Evolutionary conservation across 2,797 vertebrate genomes (phyloP), one percentile per base, ranked within the genome.

Genomic region (Crotalus adamanteus): DNA sequence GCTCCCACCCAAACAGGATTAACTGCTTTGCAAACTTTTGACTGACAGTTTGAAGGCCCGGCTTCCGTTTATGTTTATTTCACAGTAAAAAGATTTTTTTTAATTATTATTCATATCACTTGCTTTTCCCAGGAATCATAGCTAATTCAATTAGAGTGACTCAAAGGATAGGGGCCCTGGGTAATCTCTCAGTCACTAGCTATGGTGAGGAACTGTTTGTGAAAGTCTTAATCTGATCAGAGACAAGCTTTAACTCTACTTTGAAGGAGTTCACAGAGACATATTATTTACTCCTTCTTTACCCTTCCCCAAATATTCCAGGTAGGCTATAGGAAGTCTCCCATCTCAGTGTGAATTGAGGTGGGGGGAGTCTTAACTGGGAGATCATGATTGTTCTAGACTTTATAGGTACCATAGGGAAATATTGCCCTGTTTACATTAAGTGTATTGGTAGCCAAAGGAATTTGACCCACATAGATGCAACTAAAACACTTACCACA

Each of bases 21-120:
- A 97, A 98, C 86, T 55, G 97, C 98, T 98, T 97, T 97, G 97
- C 95, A 96, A 98, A 98, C 98, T 98, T 92, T 96, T 98, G 98
- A 98, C 98, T 98, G 98, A 98, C 98, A 97, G 98, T 98, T 98
- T 97, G 98, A 98, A 99, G 78, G 98, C 98, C 98, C 98, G 98
- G 98, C 98, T 98, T 98, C 98, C 98, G 98, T 98, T 94, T 98
- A 98, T 98, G 98, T 99, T 99, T 98, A 98, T 99, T 99, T 98
- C 98, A 98, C 98, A 98, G 98, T 98, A 47, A 65, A 97, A 97
- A 85, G 7, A 28, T 28, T 57, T 53, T 97, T 96, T 97, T 96
- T n/a, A 4, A 25, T 7, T 96, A 94, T 97, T 98, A 93, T 97
- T 96, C 96, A 97, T 97, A 97, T 97, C 97, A 97, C 97, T 98